These are phyloP conservation scores for Sinotaia quadrata DNA, from an alignment of 2,888 invertebrate genomes.

Conservation along the genomic window DNA sequence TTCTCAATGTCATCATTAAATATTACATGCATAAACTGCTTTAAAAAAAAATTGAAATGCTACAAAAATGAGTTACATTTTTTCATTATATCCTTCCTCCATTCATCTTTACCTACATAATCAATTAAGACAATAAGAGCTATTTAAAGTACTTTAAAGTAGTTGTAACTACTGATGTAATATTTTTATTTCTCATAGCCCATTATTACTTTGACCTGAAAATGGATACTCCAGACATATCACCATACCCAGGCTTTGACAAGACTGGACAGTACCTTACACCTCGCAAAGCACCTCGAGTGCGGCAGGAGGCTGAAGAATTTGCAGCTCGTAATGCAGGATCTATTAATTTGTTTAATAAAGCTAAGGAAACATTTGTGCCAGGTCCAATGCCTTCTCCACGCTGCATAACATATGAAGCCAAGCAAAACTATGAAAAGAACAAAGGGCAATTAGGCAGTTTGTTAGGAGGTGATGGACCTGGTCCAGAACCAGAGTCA, in stretches of 20 bases:
- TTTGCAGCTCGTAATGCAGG: conserved; percentile 56
- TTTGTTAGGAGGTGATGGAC: conserved; percentile 50
- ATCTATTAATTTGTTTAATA: conserved; percentile 51
- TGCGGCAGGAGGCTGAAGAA: conserved; percentile 64
- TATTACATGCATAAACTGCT: too few relatives aligned
- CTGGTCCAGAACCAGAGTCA: conserved; percentile 50
- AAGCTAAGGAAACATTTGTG: conserved; percentile 41
- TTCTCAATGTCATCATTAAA: too few relatives aligned
- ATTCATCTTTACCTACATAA: too few relatives aligned
- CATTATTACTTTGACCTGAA: background rate
- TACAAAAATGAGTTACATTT: too few relatives aligned
- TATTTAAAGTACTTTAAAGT: too few relatives aligned
- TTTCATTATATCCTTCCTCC: too few relatives aligned
- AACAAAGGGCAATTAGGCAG: conserved; percentile 57
- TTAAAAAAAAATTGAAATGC: too few relatives aligned
- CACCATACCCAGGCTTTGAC: conserved; percentile 61
- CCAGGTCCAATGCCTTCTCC: conserved; percentile 47
- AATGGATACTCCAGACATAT: conserved; percentile 27
- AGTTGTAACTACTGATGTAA: background rate
- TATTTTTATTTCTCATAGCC: background rate
- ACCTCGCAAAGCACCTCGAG: conserved; percentile 51
- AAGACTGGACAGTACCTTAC: conserved; percentile 42
- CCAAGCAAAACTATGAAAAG: conserved; percentile 52
- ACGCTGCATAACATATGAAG: conserved; percentile 49
- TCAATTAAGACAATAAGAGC: too few relatives aligned